phyloP scores from a whole-genome alignment of 2,888 invertebrate genomes.

The Cephus rjabovi region DNA sequence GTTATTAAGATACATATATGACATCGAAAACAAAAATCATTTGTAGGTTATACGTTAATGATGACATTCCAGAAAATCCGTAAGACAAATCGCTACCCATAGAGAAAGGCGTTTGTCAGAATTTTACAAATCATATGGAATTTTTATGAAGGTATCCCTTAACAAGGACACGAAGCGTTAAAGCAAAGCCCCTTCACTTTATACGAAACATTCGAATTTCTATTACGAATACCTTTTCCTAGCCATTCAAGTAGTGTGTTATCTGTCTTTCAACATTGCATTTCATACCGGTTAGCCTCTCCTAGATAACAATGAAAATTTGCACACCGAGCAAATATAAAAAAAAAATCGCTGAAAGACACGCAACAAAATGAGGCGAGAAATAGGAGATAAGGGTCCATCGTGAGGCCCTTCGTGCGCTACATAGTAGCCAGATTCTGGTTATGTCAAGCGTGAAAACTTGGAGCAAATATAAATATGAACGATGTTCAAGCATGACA shows the following conservation, averaged over 20 bases:
- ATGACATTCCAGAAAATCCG: not conserved
- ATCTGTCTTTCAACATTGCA: not conserved
- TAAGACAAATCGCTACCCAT: not conserved
- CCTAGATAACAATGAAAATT: not conserved
- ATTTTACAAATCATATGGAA: not conserved
- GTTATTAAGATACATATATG: not conserved
- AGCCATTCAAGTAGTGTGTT: not conserved
- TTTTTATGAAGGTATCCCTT: not conserved
- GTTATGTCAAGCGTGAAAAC: not conserved
- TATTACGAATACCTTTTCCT: not conserved
- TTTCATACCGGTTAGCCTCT: not conserved
- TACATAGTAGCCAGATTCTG: slow-evolving; percentile 16
- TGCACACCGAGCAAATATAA: slow-evolving; percentile 7
- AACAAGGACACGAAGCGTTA: not conserved
- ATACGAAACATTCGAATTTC: not conserved
- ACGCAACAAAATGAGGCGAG: not conserved
- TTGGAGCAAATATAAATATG: not conserved
- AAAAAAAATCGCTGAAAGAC: slow-evolving; percentile 9
- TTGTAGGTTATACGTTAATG: not conserved
- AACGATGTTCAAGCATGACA: not conserved
- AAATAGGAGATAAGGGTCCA: slow-evolving; percentile 32
- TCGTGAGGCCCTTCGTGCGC: slow-evolving; percentile 33
- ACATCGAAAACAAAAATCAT: not conserved
- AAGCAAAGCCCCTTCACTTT: not conserved
- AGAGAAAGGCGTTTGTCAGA: not conserved